Evolutionary conservation across 2,113 vertebrate species (phyloP).

Genomic region (Tyrannus savana): DNA sequence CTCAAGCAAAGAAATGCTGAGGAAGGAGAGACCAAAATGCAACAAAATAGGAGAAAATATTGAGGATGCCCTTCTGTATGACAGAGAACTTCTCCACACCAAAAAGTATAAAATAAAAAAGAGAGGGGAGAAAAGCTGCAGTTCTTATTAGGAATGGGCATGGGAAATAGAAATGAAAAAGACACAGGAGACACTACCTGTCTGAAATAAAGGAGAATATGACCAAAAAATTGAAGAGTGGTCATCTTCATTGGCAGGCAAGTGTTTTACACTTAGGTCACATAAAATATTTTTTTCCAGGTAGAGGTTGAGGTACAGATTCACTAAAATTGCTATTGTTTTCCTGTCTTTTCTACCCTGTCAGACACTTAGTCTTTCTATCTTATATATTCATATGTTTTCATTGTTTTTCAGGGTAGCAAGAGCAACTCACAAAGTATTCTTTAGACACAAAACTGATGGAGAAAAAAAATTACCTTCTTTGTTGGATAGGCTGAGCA

Average conservation of each 20-base stretch:
- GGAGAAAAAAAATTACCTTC: neutral
- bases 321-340: neutral
- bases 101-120: neutral
- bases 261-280: neutral
- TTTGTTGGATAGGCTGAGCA: neutral
- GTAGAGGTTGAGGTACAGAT: neutral
- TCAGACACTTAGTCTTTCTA: neutral
- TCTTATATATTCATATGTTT: neutral
- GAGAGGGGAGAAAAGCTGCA: neutral
- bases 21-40: neutral
- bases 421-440: neutral
- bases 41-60: neutral
- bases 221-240: neutral
- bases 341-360: neutral
- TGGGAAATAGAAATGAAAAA: neutral
- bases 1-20: neutral
- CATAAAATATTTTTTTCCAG: neutral
- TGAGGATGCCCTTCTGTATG: neutral
- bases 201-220: neutral
- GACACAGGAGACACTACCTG: neutral
- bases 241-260: neutral
- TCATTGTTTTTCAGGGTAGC: neutral
- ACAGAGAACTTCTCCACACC: neutral
- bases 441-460: neutral
- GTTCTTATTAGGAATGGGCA: neutral